Conservation (phyloP, 2,888 invertebrate genomes). For the Diadegma fenestrale region DNA sequence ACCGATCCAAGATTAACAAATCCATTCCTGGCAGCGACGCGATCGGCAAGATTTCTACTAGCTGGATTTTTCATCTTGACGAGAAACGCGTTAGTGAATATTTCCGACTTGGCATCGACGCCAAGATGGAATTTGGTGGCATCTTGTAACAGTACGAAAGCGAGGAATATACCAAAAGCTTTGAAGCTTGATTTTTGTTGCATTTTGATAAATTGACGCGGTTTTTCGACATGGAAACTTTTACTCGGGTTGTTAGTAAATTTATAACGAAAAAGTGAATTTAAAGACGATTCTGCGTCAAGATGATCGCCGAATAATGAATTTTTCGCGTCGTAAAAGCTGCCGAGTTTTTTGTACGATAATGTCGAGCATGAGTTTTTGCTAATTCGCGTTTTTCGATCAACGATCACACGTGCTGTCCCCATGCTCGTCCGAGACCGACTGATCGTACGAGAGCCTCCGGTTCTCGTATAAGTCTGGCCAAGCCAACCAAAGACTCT, state of each 20-base stretch:
- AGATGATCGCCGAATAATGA: constrained; percentile 1
- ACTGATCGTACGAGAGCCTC: constrained; percentile 70
- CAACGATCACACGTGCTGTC: constrained; percentile 74
- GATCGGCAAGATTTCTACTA: constrained; percentile 91
- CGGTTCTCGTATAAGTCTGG: constrained; percentile 48
- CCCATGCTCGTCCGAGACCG: constrained; percentile 78
- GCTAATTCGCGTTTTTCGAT: constrained; percentile 42
- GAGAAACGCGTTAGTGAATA: constrained; percentile 98
- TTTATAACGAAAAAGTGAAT: constrained; percentile 21
- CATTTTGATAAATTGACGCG: constrained; percentile 34
- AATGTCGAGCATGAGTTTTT: constrained; percentile 37
- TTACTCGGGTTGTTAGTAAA: background rate
- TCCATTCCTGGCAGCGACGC: constrained; percentile 94
- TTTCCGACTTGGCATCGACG: constrained; percentile 85
- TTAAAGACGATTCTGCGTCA: background rate
- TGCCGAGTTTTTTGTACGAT: constrained; percentile 41
- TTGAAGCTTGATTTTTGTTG: constrained; percentile 39
- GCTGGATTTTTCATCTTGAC: constrained; percentile 94
- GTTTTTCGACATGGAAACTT: constrained; percentile 49
- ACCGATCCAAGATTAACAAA: constrained; percentile 98
- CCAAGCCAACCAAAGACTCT: constrained; percentile 25
- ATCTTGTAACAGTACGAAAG: constrained; percentile 64
- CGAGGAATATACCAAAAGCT: constrained; percentile 56
- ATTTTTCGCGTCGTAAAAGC: background rate
- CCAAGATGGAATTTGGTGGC: constrained; percentile 44